These are phyloP conservation scores for Macaca nemestrina DNA, from an alignment of 2,113 vertebrate species.

Conservation along the genomic window DNA sequence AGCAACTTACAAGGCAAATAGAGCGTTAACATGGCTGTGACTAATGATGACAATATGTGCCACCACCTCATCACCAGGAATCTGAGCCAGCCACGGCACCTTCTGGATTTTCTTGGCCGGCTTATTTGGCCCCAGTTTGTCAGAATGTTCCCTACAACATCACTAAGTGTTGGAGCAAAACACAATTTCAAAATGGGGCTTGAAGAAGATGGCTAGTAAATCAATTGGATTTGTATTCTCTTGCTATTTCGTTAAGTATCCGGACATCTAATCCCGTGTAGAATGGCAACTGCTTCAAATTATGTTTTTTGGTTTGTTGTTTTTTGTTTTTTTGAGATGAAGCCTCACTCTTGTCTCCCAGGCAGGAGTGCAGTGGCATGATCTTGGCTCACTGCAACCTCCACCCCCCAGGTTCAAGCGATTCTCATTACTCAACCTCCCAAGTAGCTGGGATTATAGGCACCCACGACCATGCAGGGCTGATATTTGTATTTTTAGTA, in stretches of 20 bases:
- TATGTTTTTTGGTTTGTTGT: too few species aligned
- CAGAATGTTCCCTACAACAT: background rate
- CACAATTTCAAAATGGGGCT: background rate
- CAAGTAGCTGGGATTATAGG: too few species aligned
- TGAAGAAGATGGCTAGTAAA: background rate
- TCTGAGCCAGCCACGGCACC: background rate
- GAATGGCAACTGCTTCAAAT: background rate
- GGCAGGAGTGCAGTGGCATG: too few species aligned
- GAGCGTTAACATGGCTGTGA: background rate
- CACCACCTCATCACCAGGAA: background rate
- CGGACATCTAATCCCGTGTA: background rate
- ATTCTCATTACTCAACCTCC: too few species aligned
- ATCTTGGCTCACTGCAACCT: too few species aligned
- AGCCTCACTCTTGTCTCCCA: too few species aligned
- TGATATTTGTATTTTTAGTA: too few species aligned
- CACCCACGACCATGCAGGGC: too few species aligned
- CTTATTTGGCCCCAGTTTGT: background rate
- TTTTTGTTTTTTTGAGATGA: too few species aligned
- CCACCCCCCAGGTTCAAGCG: too few species aligned
- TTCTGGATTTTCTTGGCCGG: constrained; percentile 4
- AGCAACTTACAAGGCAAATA: background rate
- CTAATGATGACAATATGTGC: background rate
- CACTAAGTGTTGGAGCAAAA: background rate
- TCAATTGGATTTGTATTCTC: background rate
- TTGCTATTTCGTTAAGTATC: background rate